Percentiles rank a stretch among this genome's conserved stretches.
These are phyloP conservation scores for Ramazzottius varieornatus DNA, from an alignment of 2,888 invertebrate genomes.

Conservation along the genomic window DNA sequence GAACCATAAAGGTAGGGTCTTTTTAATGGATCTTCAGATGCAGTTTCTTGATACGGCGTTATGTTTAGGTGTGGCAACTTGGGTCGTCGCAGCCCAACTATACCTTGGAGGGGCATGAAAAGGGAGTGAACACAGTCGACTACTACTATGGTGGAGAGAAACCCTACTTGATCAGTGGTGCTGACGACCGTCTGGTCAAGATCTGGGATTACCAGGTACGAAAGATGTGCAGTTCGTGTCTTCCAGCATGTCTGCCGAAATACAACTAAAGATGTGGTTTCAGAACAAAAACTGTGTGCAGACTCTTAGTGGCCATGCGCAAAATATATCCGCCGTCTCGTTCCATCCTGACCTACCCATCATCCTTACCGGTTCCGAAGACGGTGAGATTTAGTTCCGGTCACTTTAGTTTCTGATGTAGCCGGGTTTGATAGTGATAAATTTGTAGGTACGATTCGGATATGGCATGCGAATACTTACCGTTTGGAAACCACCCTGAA, in stretches of 20 bases:
- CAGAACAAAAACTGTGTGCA: constrained; percentile 98
- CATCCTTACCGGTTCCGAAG: constrained; percentile 84
- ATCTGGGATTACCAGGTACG: constrained; percentile 75
- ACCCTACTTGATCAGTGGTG: constrained; percentile 91
- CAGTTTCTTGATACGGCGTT: not conserved
- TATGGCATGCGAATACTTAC: constrained; percentile 98
- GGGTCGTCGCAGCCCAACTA: constrained; percentile 93
- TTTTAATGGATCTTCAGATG: not conserved
- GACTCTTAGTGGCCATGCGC: constrained; percentile 82
- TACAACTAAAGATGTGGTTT: constrained; percentile 3
- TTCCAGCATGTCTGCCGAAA: not conserved
- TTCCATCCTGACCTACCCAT: constrained; percentile 97
- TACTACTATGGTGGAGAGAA: constrained; percentile 98
- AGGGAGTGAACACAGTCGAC: constrained; percentile 95
- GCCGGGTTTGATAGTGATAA: too few species aligned
- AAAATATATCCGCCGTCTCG: constrained; percentile 62
- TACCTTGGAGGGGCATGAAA: constrained; percentile 84
- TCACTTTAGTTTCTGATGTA: not conserved
- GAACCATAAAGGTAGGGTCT: constrained; percentile 54
- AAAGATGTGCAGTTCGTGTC: not conserved
- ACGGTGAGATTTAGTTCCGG: constrained; percentile 29
- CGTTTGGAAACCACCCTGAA: constrained; percentile 80
- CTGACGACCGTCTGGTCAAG: constrained; percentile 85
- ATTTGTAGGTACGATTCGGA: constrained; percentile 50
- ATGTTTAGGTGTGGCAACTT: constrained; percentile 63